Base-by-base conservation (phyloP, 1,140 invertebrate species). In the Papilio polytes region DNA sequence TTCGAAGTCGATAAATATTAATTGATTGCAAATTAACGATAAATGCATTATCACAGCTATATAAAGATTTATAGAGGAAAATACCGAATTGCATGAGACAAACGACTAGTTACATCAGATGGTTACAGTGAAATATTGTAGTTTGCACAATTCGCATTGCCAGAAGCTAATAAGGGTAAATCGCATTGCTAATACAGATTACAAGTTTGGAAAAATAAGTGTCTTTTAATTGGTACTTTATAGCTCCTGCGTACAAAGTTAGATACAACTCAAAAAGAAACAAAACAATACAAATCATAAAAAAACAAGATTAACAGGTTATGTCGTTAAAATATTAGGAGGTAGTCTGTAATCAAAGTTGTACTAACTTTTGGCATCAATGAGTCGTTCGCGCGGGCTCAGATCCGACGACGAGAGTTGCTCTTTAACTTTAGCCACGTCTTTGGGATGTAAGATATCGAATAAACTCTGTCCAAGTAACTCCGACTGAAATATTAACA, bases 341-440 rank as follows among this genome's bases (percentile, higher is more conserved):
- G n/a, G n/a, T 56, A 56, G n/a, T 7, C n/a, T 10, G 15, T 51
- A 9, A 51, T 20, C 1, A 9, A n/a, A 41, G n/a, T 46, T 18
- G 66, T 74, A 96, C 96, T 96, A 95, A 98, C 98, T 99, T 96
- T 98, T 99, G 13, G 98, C 98, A 95, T 99, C 98, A 86, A 99
- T 98, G 22, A 99, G 96, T 84, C 98, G 95, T 94, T 99, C 98
- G 41, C 98, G 95, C 0, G 98, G 98, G 87, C 97, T 98, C 26
- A 98, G 96, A 95, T 99, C 98, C 0, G 98, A 98, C 0, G 98
- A 98, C 0, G 98, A 98, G 0, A 99, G 95, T 90, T 99, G 98
- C 90, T 99, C 98, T 93, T 99, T 99, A 1, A 99, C 98, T 94
- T 99, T 99, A 72, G 97, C 97, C 48, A 99, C 97, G 92, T 99